Base-by-base conservation (phyloP, 1,140 invertebrate species). In the Trachymyrmex cornetzi region DNA sequence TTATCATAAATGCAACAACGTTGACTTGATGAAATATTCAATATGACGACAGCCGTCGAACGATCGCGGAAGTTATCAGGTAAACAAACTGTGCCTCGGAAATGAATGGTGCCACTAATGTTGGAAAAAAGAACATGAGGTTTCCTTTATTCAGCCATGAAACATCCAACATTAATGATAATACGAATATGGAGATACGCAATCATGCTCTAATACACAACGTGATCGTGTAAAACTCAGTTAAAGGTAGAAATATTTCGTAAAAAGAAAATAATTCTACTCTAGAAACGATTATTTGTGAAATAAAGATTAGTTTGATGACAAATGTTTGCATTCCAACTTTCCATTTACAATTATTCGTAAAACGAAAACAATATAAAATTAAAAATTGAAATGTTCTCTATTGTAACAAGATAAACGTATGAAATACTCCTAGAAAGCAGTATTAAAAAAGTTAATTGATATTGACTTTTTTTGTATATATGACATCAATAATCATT, bases 21-120 rank as follows among this genome's bases (percentile, higher is more conserved):
- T 87, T 89, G 89, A 90, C 80, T 87, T 80, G 61, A 77, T 87
- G 89, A 87, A 87, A 90, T 89, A 90, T 90, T 85, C 89, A 89
- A 87, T 57, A 57, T 30, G 14, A 0, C 30, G 38, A 22, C 57
- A 77, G 44, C 30, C 74, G 61, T 30, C 34, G 44, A 48, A 66
- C 48, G 27, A 67, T 22, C n/a, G 48, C 44, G 85, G 19, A 63
- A 71, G 64, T 77, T 63, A 64, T 64, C 44, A 55, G 34, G 22
- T 22, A 50, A 30, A 53, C 48, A 50, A 77, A 88, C 57, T 77
- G 81, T 57, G 24, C n/a, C 61, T 59, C 77, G 14, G 38, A 88
- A 84, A 90, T 84, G 86, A 90, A 90, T 74, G 72, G 77, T 72
- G 66, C 27, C 67, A 22, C 59, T 87, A 87, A 89, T 89, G 89